phyloP scores from a whole-genome alignment of 2,888 invertebrate genomes.

The Tipula lateralis region DNA sequence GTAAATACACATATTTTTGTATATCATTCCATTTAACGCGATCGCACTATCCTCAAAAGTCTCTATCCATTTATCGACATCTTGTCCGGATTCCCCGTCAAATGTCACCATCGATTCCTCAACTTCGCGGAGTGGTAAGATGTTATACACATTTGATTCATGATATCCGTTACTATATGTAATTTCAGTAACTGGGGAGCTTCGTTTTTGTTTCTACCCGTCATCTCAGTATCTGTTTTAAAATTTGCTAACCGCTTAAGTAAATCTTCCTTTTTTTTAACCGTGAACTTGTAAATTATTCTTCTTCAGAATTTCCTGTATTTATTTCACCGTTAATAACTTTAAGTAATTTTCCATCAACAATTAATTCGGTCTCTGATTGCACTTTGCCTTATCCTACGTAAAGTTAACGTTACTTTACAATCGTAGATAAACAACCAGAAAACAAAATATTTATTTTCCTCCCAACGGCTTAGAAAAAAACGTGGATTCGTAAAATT shows the following conservation, averaged over 20 bases:
- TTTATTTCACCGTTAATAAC: neutral
- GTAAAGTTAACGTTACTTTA: neutral
- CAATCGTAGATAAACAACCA: neutral
- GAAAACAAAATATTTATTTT: neutral
- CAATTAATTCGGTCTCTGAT: neutral
- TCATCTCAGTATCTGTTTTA: neutral
- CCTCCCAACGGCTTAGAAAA: too few species aligned
- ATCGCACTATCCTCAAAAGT: conserved; percentile 32
- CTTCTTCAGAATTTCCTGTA: neutral
- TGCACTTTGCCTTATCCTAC: neutral
- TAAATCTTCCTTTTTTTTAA: too few species aligned
- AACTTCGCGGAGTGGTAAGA: conserved; percentile 33
- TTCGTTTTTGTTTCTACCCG: neutral
- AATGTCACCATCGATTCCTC: conserved; percentile 33
- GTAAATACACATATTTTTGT: conserved; percentile 33
- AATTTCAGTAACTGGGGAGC: neutral
- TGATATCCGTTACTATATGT: neutral
- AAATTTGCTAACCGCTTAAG: neutral
- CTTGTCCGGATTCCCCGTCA: conserved; percentile 31
- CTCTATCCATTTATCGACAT: conserved; percentile 25
- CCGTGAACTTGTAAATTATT: too few species aligned
- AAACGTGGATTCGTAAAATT: too few species aligned
- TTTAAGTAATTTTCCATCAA: neutral
- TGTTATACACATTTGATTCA: neutral
- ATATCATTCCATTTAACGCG: conserved; percentile 32